Conservation (phyloP, 2,888 invertebrate species). For the Mythimna ferrago region DNA sequence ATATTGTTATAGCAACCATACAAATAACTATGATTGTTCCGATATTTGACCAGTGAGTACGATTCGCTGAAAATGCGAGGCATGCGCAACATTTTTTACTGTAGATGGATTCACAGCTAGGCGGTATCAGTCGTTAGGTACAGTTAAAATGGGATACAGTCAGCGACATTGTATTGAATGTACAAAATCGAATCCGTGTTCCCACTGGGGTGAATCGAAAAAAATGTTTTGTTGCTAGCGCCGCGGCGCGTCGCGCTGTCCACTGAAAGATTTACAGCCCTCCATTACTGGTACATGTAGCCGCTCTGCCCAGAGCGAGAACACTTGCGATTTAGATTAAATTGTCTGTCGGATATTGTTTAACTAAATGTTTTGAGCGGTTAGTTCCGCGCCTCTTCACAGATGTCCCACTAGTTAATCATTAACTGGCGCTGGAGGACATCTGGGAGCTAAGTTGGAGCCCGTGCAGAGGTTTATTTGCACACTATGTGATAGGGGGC, state of each 20-base stretch:
- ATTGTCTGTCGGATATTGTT: slow-evolving; percentile 62
- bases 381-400: slow-evolving; percentile 42
- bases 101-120: slow-evolving; percentile 62
- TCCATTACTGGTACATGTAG: slow-evolving; percentile 81
- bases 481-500: slow-evolving; percentile 8
- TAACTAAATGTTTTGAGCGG: slow-evolving; percentile 60
- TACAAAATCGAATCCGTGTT: slow-evolving; percentile 84
- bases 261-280: slow-evolving; percentile 86
- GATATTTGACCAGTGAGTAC: slow-evolving; percentile 44
- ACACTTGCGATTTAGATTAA: slow-evolving; percentile 68
- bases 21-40: slow-evolving; percentile 52
- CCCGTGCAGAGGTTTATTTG: slow-evolving; percentile 33
- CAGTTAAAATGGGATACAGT: slow-evolving; percentile 75
- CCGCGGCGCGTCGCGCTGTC: slow-evolving; percentile 78
- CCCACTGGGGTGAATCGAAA: slow-evolving; percentile 82
- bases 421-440: slow-evolving; percentile 42
- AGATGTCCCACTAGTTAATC: slow-evolving; percentile 49
- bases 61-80: slow-evolving; percentile 31
- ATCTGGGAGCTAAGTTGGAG: slow-evolving; percentile 46
- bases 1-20: slow-evolving; percentile 40
- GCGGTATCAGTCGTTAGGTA: slow-evolving; percentile 63
- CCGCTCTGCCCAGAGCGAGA: slow-evolving; percentile 51
- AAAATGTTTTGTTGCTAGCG: slow-evolving; percentile 81
- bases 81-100: slow-evolving; percentile 44
- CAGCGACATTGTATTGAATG: slow-evolving; percentile 79